These are phyloP conservation scores for Leucania comma DNA, from an alignment of 2,888 invertebrate species.

Conservation along the genomic window DNA sequence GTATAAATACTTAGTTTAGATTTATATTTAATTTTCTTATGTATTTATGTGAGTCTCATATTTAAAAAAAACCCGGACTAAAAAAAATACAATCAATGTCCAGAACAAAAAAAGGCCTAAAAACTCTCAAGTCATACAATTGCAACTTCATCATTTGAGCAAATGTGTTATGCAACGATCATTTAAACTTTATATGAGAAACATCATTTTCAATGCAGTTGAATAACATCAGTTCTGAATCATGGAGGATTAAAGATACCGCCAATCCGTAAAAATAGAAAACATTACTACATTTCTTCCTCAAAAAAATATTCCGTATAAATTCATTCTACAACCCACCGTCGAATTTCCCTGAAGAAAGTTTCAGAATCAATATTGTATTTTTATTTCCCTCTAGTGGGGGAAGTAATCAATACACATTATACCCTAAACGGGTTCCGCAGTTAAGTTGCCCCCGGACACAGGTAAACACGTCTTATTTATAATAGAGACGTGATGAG, in stretches of 20 bases:
- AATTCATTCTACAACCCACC: slow-evolving; percentile 9
- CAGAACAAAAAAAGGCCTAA: too few species aligned
- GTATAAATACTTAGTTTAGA: too few species aligned
- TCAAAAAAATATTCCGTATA: slow-evolving; percentile 28
- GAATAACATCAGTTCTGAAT: background rate
- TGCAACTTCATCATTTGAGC: background rate
- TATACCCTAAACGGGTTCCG: slow-evolving; percentile 56
- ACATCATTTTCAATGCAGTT: background rate
- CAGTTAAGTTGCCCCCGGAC: slow-evolving; percentile 57
- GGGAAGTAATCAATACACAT: slow-evolving; percentile 64
- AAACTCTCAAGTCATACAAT: too few species aligned
- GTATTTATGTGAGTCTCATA: too few species aligned
- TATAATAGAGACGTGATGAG: slow-evolving; percentile 64
- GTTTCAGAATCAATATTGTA: slow-evolving; percentile 60
- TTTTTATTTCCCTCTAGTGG: slow-evolving; percentile 63
- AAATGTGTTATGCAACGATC: background rate
- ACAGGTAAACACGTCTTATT: slow-evolving; percentile 65
- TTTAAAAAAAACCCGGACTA: too few species aligned
- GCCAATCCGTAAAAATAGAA: background rate
- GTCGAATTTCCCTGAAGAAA: slow-evolving; percentile 48
- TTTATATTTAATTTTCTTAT: too few species aligned
- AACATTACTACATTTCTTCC: background rate
- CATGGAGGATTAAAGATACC: too few species aligned
- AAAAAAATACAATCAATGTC: too few species aligned
- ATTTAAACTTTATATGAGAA: background rate